A percentile compares a stretch with the other conserved stretches of the same genome.
These are phyloP conservation scores for Elachura formosa DNA, from an alignment of 2,113 vertebrate genomes.

Conservation along the genomic window DNA sequence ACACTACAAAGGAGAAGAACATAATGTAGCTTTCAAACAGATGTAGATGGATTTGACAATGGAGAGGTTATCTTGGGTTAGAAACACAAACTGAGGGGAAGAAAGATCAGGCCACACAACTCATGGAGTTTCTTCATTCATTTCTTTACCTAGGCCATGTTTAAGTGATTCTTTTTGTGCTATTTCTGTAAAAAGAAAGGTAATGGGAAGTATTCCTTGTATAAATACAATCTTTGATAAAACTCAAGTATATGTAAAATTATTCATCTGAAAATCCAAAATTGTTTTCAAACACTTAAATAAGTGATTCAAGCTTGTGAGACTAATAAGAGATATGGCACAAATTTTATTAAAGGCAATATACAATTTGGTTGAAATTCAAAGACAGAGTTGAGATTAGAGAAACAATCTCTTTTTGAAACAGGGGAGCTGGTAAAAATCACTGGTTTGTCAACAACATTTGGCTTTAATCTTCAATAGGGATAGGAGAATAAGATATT, in stretches of 20 bases:
- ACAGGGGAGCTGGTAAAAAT: background rate
- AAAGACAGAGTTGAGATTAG: background rate
- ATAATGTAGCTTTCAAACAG: slow-evolving; percentile 10
- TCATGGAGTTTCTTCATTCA: background rate
- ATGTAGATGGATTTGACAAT: background rate
- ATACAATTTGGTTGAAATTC: background rate
- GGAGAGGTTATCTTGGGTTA: slow-evolving; percentile 5
- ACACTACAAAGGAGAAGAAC: slow-evolving; percentile 27
- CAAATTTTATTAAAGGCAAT: background rate
- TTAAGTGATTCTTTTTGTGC: background rate
- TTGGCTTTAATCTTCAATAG: background rate
- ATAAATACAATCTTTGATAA: background rate
- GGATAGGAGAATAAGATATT: background rate
- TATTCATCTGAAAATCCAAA: background rate
- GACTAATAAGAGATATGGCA: background rate
- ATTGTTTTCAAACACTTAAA: background rate
- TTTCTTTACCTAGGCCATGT: background rate
- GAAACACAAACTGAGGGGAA: background rate
- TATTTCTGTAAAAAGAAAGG: background rate
- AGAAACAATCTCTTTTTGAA: background rate
- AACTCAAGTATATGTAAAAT: background rate
- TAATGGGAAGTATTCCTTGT: background rate
- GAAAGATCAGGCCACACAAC: background rate
- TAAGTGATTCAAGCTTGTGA: background rate
- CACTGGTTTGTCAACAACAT: background rate